phyloP scores from a whole-genome alignment of 1,140 invertebrate genomes.

The Notospermus geniculatus region DNA sequence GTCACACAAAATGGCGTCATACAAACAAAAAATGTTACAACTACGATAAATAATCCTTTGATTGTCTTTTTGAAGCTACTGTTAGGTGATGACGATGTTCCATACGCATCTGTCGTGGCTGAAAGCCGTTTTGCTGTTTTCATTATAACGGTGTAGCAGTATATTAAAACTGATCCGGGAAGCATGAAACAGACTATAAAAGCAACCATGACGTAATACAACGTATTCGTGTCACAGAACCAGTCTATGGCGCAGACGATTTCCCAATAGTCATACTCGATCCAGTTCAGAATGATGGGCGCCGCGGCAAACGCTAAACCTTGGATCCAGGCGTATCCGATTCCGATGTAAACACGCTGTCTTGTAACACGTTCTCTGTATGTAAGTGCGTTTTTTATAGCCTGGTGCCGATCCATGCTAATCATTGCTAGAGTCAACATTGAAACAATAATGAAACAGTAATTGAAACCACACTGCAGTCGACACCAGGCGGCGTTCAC shows the following conservation, averaged over 20 bases:
- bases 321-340: slow-evolving; percentile 43
- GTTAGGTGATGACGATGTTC: not conserved
- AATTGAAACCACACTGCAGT: slow-evolving; percentile 47
- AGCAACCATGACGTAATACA: slow-evolving; percentile 48
- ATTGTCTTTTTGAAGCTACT: slow-evolving; percentile 31
- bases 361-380: slow-evolving; percentile 34
- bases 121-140: slow-evolving; percentile 27
- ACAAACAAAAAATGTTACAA: slow-evolving; percentile 49
- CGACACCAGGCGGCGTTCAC: slow-evolving; percentile 35
- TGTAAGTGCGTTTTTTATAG: slow-evolving; percentile 40
- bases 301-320: slow-evolving; percentile 39
- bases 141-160: slow-evolving; percentile 41
- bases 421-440: slow-evolving; percentile 53
- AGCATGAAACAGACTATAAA: slow-evolving; percentile 50
- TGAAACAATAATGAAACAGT: slow-evolving; percentile 51
- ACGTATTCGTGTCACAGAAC: slow-evolving; percentile 31
- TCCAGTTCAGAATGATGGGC: slow-evolving; percentile 41
- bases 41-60: slow-evolving; percentile 46
- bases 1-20: slow-evolving; percentile 56
- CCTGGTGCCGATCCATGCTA: slow-evolving; percentile 45
- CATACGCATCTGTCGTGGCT: not conserved
- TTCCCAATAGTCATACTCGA: slow-evolving; percentile 55
- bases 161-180: slow-evolving; percentile 39
- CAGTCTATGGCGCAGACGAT: slow-evolving; percentile 52
- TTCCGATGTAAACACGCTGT: slow-evolving; percentile 24